phyloP scores from a whole-genome alignment of 2,113 vertebrate genomes.

The Sterrhoptilus dennistouni region DNA sequence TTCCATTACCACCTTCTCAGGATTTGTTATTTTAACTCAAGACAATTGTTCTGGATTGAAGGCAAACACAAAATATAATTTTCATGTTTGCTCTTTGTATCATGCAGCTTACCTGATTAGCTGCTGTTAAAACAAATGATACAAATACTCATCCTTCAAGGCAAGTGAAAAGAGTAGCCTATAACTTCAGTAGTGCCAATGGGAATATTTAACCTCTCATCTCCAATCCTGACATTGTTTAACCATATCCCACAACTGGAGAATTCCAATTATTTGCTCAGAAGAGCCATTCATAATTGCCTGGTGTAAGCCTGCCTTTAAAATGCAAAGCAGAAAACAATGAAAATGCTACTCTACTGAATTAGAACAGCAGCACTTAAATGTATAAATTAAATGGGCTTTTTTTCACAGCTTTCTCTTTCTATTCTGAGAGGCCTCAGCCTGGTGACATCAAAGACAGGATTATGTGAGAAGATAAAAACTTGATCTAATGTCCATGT shows the following conservation, averaged over 20 bases:
- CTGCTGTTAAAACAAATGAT: slow-evolving; percentile 48
- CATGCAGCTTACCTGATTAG: slow-evolving; percentile 50
- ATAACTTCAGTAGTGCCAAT: slow-evolving; percentile 70
- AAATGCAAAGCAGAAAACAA: slow-evolving; percentile 91
- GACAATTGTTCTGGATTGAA: neutral
- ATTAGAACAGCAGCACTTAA: slow-evolving; percentile 79
- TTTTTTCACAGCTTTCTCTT: slow-evolving; percentile 81
- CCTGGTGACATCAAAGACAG: slow-evolving; percentile 90
- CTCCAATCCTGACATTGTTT: slow-evolving; percentile 73
- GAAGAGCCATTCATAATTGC: slow-evolving; percentile 83
- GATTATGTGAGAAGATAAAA: slow-evolving; percentile 87
- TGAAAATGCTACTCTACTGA: slow-evolving; percentile 71
- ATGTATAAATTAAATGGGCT: slow-evolving; percentile 80
- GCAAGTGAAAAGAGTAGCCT: slow-evolving; percentile 37
- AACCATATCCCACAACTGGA: slow-evolving; percentile 77
- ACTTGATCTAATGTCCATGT: slow-evolving; percentile 88
- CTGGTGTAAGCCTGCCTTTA: slow-evolving; percentile 85
- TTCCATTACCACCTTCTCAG: neutral
- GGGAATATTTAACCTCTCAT: slow-evolving; percentile 78
- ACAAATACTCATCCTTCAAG: slow-evolving; percentile 38
- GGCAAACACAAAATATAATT: neutral
- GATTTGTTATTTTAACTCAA: neutral
- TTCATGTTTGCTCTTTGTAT: neutral
- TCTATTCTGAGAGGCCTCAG: slow-evolving; percentile 83
- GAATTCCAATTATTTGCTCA: slow-evolving; percentile 94